Percentiles rank a stretch among this genome's conserved stretches.
Conservation (phyloP, 2,888 invertebrate genomes). For the Ferdinandea cuprea region DNA sequence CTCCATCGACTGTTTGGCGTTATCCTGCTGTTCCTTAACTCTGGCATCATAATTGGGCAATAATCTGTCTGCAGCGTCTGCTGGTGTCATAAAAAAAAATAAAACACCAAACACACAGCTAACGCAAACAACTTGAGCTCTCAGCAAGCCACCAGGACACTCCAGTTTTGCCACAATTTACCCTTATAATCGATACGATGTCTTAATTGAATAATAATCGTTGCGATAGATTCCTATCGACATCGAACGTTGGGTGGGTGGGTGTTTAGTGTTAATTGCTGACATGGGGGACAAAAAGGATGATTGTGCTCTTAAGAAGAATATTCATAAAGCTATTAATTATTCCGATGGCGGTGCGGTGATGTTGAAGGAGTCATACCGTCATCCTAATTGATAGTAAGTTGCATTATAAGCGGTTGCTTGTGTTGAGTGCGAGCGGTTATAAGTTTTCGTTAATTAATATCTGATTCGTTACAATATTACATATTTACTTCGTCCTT, state of each 20-base stretch:
- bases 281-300: constrained; percentile 27
- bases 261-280: constrained; percentile 50
- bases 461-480: constrained; percentile 17
- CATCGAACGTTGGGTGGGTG: constrained; percentile 33
- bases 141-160: constrained; percentile 53
- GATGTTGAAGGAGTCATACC: neutral
- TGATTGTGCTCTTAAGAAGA: constrained; percentile 31
- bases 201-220: constrained; percentile 75
- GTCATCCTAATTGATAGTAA: constrained; percentile 43
- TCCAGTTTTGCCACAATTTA: constrained; percentile 72
- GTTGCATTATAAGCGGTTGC: constrained; percentile 24
- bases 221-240: constrained; percentile 66
- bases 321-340: constrained; percentile 70
- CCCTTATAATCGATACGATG: constrained; percentile 71
- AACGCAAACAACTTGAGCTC: constrained; percentile 41
- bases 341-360: constrained; percentile 16
- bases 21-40: constrained; percentile 45
- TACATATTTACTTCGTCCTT: constrained; percentile 14
- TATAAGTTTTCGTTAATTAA: constrained; percentile 23
- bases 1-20: constrained; percentile 28
- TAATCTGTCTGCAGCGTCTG: constrained; percentile 83
- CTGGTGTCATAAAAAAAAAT: constrained; percentile 80
- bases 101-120: constrained; percentile 26
- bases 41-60: constrained; percentile 82
- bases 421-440: constrained; percentile 27